Evolutionary conservation across 1,140 invertebrate species (phyloP), one percentile per base, ranked within the genome.

Genomic region (Harpegnathos saltator): DNA sequence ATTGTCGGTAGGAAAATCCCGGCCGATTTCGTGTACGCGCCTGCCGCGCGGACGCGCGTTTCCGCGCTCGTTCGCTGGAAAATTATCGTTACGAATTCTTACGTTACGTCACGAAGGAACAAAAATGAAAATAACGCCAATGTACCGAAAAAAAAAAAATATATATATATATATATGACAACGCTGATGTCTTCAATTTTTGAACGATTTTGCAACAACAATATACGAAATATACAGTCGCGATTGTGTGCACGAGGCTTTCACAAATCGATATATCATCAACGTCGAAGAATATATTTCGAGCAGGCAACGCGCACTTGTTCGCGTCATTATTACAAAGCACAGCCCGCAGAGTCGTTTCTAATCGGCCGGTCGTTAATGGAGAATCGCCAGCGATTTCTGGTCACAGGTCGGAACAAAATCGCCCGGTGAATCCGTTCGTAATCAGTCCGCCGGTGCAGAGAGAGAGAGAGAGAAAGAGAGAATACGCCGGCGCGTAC

Each of bases 361-460:
- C 22, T 48, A 75, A 63, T 73, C 22, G n/a, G n/a, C n/a, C 14
- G 3, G 17, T 33, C 4, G 3, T 12, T 14, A 33, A 66, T 19
- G 38, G 24, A 54, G 15, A 54, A 19, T 33, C 9, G 15, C 17
- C 29, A 4, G 17, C 12, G 19, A 69, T 33, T 48, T 71, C 59
- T 58, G 22, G 59, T 29, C 29, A 29, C 3, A 3, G 22, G 5
- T 69, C 11, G 52, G 48, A 71, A 80, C 48, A 80, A 80, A 80
- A 80, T 80, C 33, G 14, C 14, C 15, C 17, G 9, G 33, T 65
- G 69, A 69, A 80, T 80, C 52, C 33, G 52, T 59, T 22, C 54
- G 75, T 80, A 80, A 80, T 80, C 75, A 80, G 65, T 71, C 71
- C 65, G 63, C 29, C 61, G 62, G 19, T 54, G 61, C 63, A 19